A percentile compares a stretch with the other conserved stretches of the same genome.
Conservation (phyloP, 2,797 vertebrate genomes). For the Alcedo quadribrachys region DNA sequence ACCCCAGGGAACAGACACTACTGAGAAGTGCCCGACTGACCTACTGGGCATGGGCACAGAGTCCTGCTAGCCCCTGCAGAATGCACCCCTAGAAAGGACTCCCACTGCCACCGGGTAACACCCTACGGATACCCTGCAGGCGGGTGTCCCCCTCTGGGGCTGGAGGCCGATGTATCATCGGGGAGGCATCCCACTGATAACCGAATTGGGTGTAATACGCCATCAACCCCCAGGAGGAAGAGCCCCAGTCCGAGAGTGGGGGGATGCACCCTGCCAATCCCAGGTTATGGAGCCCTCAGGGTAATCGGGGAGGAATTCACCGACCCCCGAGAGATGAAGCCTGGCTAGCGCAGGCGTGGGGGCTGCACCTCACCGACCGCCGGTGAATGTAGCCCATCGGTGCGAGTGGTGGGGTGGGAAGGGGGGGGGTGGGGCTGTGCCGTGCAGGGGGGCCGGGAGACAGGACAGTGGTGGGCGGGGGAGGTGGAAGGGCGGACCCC, state of each 20-base stretch:
- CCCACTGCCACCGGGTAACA: background rate
- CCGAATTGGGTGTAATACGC: rapidly evolving
- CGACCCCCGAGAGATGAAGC: background rate
- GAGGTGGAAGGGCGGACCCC: background rate
- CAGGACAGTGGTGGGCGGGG: background rate
- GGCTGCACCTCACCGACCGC: background rate
- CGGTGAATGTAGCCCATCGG: background rate
- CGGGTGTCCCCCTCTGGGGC: no score
- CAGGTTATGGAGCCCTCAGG: background rate
- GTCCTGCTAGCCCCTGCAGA: background rate
- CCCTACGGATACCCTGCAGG: background rate
- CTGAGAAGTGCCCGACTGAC: background rate
- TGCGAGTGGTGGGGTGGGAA: background rate
- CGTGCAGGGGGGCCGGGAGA: no score
- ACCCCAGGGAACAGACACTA: no score
- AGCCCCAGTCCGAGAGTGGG: background rate
- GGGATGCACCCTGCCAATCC: background rate
- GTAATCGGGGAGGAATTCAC: rapidly evolving
- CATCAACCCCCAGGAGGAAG: background rate
- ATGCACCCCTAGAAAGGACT: background rate
- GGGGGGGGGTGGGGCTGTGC: background rate
- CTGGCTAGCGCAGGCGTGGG: background rate
- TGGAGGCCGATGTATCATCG: background rate
- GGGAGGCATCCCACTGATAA: background rate
- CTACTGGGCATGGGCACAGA: background rate